phyloP scores from a whole-genome alignment of 2,888 invertebrate species.

The Frankliniella fusca region DNA sequence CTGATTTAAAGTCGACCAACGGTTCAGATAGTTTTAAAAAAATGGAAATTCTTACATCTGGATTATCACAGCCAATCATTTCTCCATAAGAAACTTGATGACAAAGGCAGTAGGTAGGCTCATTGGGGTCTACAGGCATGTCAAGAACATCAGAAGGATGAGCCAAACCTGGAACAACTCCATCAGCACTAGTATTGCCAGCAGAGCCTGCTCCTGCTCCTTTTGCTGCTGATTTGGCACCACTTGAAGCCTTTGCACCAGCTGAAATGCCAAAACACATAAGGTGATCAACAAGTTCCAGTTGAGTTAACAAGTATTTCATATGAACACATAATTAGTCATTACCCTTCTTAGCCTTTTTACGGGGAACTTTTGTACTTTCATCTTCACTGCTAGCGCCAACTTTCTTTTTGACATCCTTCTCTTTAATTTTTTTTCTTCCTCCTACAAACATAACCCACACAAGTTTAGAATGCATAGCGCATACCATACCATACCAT shows the following conservation, averaged over 20 bases:
- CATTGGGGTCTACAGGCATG: constrained; percentile 94
- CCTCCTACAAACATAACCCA: constrained; percentile 52
- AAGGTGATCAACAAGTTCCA: constrained; percentile 28
- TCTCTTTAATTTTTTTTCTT: constrained; percentile 65
- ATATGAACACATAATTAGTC: constrained; percentile 33
- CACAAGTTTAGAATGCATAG: constrained; percentile 20
- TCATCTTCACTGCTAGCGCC: constrained; percentile 53
- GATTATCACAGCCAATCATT: constrained; percentile 96
- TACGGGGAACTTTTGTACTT: constrained; percentile 49
- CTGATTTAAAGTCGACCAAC: background rate
- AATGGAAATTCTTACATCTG: constrained; percentile 58
- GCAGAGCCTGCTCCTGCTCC: constrained; percentile 42
- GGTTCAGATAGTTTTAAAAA: too few relatives aligned
- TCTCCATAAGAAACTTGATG: constrained; percentile 96
- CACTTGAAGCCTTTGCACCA: constrained; percentile 43
- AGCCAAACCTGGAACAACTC: constrained; percentile 50
- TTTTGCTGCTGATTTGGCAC: constrained; percentile 42
- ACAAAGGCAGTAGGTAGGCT: constrained; percentile 96
- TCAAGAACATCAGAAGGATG: constrained; percentile 87
- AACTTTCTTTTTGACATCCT: constrained; percentile 58
- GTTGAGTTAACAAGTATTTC: background rate
- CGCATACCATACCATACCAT: too few relatives aligned
- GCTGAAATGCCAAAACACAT: constrained; percentile 41
- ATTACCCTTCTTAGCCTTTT: constrained; percentile 57
- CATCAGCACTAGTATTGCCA: constrained; percentile 34